phyloP scores from a whole-genome alignment of 2,113 vertebrate species.

The Myiagra hebetior region DNA sequence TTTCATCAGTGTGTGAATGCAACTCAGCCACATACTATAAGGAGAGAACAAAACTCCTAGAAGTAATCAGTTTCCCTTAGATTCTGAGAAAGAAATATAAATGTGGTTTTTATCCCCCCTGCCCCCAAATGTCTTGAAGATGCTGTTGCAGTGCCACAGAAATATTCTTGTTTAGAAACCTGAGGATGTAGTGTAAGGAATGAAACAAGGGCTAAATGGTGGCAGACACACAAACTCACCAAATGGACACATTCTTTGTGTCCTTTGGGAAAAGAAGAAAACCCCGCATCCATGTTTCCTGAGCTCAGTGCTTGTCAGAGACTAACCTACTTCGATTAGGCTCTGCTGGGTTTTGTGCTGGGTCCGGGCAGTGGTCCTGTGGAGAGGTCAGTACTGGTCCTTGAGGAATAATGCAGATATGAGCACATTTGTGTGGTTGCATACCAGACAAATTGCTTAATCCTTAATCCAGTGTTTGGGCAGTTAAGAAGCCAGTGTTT shows the following conservation, averaged over 20 bases:
- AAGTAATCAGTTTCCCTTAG: not conserved
- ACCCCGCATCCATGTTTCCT: fast-evolving
- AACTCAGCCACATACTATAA: not conserved
- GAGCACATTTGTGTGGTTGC: not conserved
- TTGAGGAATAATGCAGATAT: not conserved
- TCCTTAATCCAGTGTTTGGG: not conserved
- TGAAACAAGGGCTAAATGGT: not conserved
- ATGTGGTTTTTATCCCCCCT: not conserved
- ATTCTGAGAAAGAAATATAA: not conserved
- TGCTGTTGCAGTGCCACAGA: not conserved
- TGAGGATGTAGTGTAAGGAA: not conserved
- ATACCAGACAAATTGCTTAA: not conserved
- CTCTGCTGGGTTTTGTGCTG: not conserved
- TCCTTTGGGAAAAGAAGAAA: not conserved
- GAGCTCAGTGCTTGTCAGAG: not conserved
- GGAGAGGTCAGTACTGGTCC: not conserved
- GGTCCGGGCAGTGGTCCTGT: not conserved
- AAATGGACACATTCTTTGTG: not conserved
- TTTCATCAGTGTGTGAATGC: not conserved
- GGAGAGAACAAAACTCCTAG: not conserved
- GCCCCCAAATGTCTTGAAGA: not conserved
- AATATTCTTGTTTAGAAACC: not conserved
- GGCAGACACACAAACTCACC: not conserved
- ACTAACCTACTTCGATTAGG: not conserved
- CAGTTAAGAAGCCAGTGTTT: not conserved